These are phyloP conservation scores for Hydrolagus colliei DNA, from an alignment of 2,797 vertebrate species.

Conservation along the genomic window DNA sequence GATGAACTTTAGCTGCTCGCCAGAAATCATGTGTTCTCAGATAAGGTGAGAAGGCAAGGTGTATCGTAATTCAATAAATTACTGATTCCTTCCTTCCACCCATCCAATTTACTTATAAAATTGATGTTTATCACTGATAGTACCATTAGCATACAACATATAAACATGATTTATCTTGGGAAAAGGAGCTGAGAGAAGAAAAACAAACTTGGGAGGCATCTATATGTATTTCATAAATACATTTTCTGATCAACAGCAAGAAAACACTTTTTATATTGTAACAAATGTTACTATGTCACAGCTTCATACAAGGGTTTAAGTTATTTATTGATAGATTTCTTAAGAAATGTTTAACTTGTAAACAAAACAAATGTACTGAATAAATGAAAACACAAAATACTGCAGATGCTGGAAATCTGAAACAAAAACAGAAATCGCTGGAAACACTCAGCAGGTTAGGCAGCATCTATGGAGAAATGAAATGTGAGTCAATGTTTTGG, in stretches of 20 bases:
- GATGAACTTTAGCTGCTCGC: not conserved
- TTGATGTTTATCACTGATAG: not conserved
- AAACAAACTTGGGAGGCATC: not conserved
- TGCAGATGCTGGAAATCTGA: too few species aligned
- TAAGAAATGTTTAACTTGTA: not conserved
- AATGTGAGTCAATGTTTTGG: too few species aligned
- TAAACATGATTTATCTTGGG: not conserved
- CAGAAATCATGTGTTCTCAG: not conserved
- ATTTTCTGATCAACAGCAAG: not conserved
- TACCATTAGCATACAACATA: not conserved
- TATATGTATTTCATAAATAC: not conserved
- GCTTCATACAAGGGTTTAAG: not conserved
- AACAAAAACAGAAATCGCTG: too few species aligned
- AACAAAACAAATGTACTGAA: too few species aligned
- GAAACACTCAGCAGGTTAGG: too few species aligned
- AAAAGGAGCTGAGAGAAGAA: not conserved
- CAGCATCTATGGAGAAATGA: too few species aligned
- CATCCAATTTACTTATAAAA: not conserved
- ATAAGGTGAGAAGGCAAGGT: not conserved
- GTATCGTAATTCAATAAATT: not conserved
- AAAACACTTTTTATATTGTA: not conserved
- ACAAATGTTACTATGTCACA: not conserved
- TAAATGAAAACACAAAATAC: too few species aligned
- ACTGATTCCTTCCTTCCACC: not conserved
- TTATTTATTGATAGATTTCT: not conserved